phyloP scores from a whole-genome alignment of 2,888 invertebrate species.

The Tanypteryx hageni region DNA sequence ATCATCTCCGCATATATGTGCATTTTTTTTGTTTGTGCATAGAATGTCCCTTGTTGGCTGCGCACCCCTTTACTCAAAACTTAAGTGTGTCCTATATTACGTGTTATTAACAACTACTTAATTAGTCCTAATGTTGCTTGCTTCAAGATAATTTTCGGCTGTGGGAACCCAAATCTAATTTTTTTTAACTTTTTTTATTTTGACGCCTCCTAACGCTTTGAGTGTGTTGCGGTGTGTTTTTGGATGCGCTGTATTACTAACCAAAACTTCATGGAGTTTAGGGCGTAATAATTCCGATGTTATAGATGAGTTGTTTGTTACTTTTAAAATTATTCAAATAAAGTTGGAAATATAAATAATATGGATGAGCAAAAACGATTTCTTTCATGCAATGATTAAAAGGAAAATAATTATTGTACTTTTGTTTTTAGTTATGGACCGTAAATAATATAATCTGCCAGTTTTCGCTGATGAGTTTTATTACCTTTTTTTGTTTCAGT shows the following conservation, averaged over 20 bases:
- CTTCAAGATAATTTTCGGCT: not conserved
- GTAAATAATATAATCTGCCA: too few species aligned
- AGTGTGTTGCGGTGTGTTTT: not conserved
- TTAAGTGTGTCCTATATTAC: not conserved
- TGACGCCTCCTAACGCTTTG: not conserved
- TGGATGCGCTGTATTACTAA: constrained; percentile 1
- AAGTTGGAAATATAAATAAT: too few species aligned
- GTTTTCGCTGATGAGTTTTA: too few species aligned
- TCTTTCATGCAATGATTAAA: too few species aligned
- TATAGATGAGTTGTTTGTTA: too few species aligned
- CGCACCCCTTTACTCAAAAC: not conserved
- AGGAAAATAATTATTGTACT: too few species aligned
- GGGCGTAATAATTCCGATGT: too few species aligned
- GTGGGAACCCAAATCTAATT: not conserved
- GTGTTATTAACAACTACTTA: not conserved
- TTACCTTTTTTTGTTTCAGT: too few species aligned
- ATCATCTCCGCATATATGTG: not conserved
- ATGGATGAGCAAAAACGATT: too few species aligned
- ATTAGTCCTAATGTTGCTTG: not conserved
- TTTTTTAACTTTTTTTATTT: not conserved
- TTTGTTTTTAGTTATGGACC: too few species aligned
- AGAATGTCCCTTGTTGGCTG: not conserved
- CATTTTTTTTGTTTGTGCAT: not conserved
- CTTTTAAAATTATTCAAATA: too few species aligned
- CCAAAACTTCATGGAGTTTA: too few species aligned